phyloP scores from a whole-genome alignment of 2,113 vertebrate species.

The Oxyruncus cristatus region DNA sequence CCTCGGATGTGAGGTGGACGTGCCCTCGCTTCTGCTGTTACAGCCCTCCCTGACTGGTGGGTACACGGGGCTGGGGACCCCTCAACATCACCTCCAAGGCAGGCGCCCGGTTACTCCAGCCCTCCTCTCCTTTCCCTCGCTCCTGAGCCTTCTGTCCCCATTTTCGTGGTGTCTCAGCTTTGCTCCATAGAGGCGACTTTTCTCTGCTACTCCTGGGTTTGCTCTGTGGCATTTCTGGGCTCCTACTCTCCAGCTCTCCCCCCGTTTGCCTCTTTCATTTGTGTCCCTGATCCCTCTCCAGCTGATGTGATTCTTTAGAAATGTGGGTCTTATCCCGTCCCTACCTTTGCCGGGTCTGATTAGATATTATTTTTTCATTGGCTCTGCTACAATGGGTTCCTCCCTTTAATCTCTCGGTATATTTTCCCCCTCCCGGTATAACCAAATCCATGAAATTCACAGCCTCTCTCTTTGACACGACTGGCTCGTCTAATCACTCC shows the following conservation, averaged over 20 bases:
- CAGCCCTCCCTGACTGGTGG: not conserved
- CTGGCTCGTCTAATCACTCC: conserved; percentile 82
- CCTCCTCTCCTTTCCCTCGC: not conserved
- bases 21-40: not conserved
- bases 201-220: conserved; percentile 4
- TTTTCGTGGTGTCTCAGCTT: conserved; percentile 9
- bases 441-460: conserved; percentile 74
- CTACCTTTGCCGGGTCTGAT: conserved; percentile 56
- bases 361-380: conserved; percentile 71
- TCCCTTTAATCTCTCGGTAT: conserved; percentile 52
- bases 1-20: not conserved
- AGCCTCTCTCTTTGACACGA: conserved; percentile 71
- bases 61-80: not conserved
- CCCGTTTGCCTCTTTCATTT: conserved; percentile 24
- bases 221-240: conserved; percentile 24
- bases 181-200: conserved; percentile 35
- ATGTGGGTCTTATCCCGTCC: conserved; percentile 49
- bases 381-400: conserved; percentile 61
- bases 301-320: conserved; percentile 49
- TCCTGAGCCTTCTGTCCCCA: conserved; percentile 28
- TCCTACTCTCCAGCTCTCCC: not conserved
- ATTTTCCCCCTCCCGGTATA: conserved; percentile 53
- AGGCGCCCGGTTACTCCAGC: not conserved
- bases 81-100: not conserved
- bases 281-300: conserved; percentile 28